Conservation (phyloP, 2,888 invertebrate species). For the Trichacis sp. region DNA sequence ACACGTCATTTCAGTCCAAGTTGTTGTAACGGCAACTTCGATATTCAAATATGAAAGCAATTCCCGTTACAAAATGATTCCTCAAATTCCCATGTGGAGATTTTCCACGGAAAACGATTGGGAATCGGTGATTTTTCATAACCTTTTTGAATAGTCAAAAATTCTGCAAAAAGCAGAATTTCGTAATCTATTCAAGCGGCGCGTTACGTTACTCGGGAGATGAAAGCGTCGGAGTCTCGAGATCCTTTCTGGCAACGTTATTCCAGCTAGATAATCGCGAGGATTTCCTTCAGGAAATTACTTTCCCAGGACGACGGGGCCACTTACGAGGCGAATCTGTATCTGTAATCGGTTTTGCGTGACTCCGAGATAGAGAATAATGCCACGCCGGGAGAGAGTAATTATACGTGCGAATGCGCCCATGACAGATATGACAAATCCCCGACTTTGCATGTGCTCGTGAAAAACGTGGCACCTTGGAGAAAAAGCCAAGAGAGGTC, state of each 20-base stretch:
- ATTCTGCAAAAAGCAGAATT: conserved; percentile 29
- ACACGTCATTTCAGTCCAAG: too few species aligned
- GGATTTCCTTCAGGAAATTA: conserved; percentile 64
- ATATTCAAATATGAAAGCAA: too few species aligned
- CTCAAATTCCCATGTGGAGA: too few species aligned
- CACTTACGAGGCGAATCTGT: conserved; percentile 41
- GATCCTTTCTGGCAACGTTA: conserved; percentile 55
- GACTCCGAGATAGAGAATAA: conserved; percentile 33
- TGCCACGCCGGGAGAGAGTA: conserved; percentile 29
- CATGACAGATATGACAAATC: conserved; percentile 21
- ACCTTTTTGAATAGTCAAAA: too few species aligned
- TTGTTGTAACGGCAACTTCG: too few species aligned
- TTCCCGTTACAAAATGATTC: too few species aligned
- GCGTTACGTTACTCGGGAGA: conserved; percentile 19
- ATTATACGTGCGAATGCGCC: conserved; percentile 30
- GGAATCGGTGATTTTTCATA: too few species aligned
- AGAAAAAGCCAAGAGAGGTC: neutral
- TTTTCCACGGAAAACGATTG: too few species aligned
- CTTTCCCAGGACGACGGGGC: conserved; percentile 56
- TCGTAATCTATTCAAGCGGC: conserved; percentile 43
- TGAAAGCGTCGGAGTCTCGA: conserved; percentile 45
- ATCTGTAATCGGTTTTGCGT: conserved; percentile 44
- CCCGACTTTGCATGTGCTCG: neutral
- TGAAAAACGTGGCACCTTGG: neutral
- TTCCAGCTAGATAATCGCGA: conserved; percentile 58